Conservation (phyloP, 2,797 vertebrate species). For the Arrhamphus sclerolepis region DNA sequence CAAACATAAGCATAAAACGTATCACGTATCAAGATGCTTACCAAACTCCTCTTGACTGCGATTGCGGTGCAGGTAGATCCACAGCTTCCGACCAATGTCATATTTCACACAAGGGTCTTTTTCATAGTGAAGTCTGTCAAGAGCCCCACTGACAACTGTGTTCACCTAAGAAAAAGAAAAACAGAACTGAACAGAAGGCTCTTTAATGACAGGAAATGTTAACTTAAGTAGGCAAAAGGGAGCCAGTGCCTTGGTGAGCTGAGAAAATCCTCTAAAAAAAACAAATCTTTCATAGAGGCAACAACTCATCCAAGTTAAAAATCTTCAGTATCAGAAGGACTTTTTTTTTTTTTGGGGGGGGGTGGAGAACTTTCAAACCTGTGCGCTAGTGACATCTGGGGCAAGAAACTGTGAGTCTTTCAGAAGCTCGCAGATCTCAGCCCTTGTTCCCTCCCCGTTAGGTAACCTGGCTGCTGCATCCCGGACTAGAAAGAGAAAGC, state of each 20-base stretch:
- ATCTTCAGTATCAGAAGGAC: background rate
- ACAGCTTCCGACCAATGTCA: constrained; percentile 94
- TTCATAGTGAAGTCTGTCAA: constrained; percentile 96
- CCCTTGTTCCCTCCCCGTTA: constrained; percentile 96
- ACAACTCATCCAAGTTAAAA: background rate
- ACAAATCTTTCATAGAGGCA: background rate
- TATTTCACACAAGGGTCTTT: constrained; percentile 99
- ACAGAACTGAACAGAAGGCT: background rate
- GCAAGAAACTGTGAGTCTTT: constrained; percentile 98
- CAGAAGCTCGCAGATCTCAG: constrained; percentile 96
- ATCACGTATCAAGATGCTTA: no score
- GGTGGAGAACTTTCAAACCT: constrained; percentile 78
- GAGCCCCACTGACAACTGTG: constrained; percentile 95
- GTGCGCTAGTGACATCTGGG: constrained; percentile 97
- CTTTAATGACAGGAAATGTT: background rate
- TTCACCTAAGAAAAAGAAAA: constrained; percentile 84
- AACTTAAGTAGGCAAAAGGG: background rate
- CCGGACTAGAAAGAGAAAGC: constrained; percentile 80
- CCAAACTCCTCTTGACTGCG: constrained; percentile 98
- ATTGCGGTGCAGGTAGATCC: constrained; percentile 95
- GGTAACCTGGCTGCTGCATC: constrained; percentile 96
- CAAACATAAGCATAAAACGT: background rate
- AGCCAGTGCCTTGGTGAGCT: no score
- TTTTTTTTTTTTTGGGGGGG: no score
- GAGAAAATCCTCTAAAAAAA: no score